Evolutionary conservation across 2,797 vertebrate genomes (phyloP).

Genomic region (Novumbra hubbsi): DNA sequence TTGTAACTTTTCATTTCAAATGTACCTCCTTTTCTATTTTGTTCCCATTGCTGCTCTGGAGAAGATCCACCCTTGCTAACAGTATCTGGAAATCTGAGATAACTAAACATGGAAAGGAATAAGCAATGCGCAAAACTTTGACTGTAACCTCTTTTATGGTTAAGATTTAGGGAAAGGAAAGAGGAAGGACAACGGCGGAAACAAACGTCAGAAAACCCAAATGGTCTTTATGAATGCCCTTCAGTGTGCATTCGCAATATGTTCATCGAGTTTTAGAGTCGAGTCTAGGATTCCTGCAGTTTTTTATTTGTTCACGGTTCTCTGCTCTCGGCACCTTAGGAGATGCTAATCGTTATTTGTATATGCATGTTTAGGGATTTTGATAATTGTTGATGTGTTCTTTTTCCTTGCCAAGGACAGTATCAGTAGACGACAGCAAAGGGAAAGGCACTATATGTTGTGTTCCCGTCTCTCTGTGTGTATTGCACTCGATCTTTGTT

Average conservation of each 20-base stretch:
- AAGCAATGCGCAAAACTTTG: not conserved
- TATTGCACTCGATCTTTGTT: not conserved
- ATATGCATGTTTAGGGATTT: constrained; percentile 61
- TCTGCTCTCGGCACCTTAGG: constrained; percentile 46
- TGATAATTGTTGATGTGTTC: constrained; percentile 54
- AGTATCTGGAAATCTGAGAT: not conserved
- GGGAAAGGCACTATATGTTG: constrained; percentile 53
- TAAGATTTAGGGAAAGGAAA: constrained; percentile 26
- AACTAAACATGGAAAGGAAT: not conserved
- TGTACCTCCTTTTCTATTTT: no score
- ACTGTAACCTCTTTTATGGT: constrained; percentile 48
- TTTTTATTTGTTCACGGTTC: constrained; percentile 61
- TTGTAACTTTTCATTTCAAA: no score
- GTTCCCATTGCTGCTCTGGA: not conserved
- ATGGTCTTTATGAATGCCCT: constrained; percentile 48
- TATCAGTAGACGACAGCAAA: constrained; percentile 52
- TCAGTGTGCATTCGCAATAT: constrained; percentile 38
- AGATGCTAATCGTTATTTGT: constrained; percentile 69
- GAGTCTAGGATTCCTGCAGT: constrained; percentile 43
- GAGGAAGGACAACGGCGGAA: constrained; percentile 47
- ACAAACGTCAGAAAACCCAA: constrained; percentile 42
- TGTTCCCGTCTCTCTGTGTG: not conserved
- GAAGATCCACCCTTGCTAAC: not conserved
- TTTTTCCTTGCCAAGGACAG: constrained; percentile 69
- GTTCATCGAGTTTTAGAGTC: constrained; percentile 30